These are phyloP conservation scores for Carassius gibelio DNA, from an alignment of 2,113 vertebrate genomes.

Conservation along the genomic window DNA sequence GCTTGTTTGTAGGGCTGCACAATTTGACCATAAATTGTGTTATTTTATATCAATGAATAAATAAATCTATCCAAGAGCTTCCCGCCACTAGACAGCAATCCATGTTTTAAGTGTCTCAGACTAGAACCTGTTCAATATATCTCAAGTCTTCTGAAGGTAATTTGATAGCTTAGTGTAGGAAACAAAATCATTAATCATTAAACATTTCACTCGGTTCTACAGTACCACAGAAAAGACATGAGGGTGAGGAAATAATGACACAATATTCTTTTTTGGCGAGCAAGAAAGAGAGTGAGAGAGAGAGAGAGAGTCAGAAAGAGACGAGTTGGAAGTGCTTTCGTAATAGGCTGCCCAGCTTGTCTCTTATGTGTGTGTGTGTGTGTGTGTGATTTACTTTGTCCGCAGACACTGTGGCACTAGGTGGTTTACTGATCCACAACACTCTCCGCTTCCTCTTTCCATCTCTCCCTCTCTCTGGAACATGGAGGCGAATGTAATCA, in stretches of 20 bases:
- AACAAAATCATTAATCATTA: not conserved
- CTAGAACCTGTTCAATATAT: not conserved
- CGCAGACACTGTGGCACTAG: slow-evolving; percentile 51
- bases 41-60: not conserved
- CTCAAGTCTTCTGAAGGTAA: not conserved
- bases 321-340: slow-evolving; percentile 23
- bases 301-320: not conserved
- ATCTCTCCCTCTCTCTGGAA: slow-evolving; percentile 47
- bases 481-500: slow-evolving; percentile 57
- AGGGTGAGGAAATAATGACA: not conserved
- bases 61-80: no score
- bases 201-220: not conserved
- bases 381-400: slow-evolving; percentile 55
- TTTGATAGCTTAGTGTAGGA: not conserved
- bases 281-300: not conserved
- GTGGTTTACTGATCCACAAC: slow-evolving; percentile 50
- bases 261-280: not conserved
- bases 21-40: not conserved
- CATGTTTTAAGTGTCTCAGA: not conserved
- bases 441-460: slow-evolving; percentile 31
- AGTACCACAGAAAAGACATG: not conserved
- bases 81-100: not conserved
- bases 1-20: no score
- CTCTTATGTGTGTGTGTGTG: slow-evolving; percentile 54
- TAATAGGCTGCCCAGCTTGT: slow-evolving; percentile 45